Percentiles rank a stretch among this genome's conserved stretches.
These are phyloP conservation scores for Acrocephalus arundinaceus DNA, from an alignment of 2,113 vertebrate species.

Conservation along the genomic window DNA sequence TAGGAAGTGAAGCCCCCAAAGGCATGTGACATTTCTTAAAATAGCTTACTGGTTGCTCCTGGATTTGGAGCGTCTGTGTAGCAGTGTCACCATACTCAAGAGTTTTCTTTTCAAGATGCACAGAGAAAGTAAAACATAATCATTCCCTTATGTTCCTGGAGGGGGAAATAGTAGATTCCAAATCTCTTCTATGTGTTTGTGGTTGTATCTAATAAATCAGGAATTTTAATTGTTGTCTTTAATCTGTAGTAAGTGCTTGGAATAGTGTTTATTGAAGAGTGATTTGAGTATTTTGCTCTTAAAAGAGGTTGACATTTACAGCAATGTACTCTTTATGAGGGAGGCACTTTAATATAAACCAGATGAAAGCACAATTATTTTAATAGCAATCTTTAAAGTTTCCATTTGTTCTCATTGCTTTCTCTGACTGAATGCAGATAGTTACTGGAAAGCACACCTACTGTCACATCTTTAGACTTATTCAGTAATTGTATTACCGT, in stretches of 20 bases:
- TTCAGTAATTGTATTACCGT: neutral
- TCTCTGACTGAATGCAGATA: neutral
- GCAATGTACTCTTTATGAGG: conserved; percentile 10
- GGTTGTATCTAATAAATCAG: conserved; percentile 49
- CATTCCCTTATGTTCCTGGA: neutral
- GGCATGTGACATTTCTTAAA: conserved; percentile 31
- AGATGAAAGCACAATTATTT: conserved; percentile 46
- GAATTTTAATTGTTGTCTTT: conserved; percentile 62
- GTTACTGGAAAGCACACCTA: neutral
- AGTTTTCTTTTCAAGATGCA: conserved; percentile 36
- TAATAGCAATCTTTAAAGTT: conserved; percentile 46
- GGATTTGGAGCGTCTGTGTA: neutral
- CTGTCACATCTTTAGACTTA: neutral
- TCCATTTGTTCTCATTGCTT: conserved; percentile 1
- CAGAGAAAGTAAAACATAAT: conserved; percentile 38
- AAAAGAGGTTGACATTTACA: conserved; percentile 38
- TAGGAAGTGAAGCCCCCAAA: conserved; percentile 6
- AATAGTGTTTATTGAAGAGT: conserved; percentile 58
- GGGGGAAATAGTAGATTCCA: neutral
- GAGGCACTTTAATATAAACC: conserved; percentile 35
- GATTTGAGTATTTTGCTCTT: conserved; percentile 49
- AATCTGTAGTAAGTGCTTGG: conserved; percentile 32
- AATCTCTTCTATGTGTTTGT: conserved; percentile 2
- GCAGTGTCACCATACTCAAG: neutral
- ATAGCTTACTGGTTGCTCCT: conserved; percentile 11